Percentiles rank a stretch among this genome's conserved stretches.
Conservation (phyloP, 1,140 invertebrate species). For the Drosophila trapezifrons region DNA sequence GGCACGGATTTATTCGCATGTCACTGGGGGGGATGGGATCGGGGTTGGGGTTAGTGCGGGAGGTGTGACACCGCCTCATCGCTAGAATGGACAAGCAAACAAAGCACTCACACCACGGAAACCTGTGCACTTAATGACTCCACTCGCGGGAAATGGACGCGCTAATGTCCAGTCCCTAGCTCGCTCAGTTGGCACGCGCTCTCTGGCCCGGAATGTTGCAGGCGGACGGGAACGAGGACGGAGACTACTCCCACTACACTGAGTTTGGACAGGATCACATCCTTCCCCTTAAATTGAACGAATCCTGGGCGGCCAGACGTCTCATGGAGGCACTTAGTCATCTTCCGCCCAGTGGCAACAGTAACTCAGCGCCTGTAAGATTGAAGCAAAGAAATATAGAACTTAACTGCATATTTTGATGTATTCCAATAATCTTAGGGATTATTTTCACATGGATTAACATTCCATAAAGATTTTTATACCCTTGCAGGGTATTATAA, state of each 20-base stretch:
- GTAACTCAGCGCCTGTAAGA: constrained; percentile 69
- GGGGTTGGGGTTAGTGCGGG: background rate
- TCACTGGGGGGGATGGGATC: constrained; percentile 14
- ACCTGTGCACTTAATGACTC: constrained; percentile 59
- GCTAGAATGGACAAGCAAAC: constrained; percentile 47
- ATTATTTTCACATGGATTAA: background rate
- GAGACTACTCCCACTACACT: constrained; percentile 5
- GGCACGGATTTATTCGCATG: constrained; percentile 52
- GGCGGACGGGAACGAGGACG: constrained; percentile 44
- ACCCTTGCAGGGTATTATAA: no score
- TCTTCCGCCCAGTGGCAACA: constrained; percentile 62
- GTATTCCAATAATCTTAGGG: background rate
- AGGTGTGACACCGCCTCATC: constrained; percentile 48
- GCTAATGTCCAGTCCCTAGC: constrained; percentile 63
- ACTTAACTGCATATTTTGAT: background rate
- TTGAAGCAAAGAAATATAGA: background rate
- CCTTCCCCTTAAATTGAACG: constrained; percentile 85
- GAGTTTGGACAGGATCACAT: constrained; percentile 63
- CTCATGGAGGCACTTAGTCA: constrained; percentile 80
- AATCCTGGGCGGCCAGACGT: constrained; percentile 86
- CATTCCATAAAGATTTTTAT: no score
- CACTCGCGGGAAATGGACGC: constrained; percentile 63
- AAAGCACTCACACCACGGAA: constrained; percentile 23
- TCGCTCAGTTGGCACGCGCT: constrained; percentile 67
- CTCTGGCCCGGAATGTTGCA: constrained; percentile 58